phyloP scores from a whole-genome alignment of 2,113 vertebrate species.

The Meriones unguiculatus region DNA sequence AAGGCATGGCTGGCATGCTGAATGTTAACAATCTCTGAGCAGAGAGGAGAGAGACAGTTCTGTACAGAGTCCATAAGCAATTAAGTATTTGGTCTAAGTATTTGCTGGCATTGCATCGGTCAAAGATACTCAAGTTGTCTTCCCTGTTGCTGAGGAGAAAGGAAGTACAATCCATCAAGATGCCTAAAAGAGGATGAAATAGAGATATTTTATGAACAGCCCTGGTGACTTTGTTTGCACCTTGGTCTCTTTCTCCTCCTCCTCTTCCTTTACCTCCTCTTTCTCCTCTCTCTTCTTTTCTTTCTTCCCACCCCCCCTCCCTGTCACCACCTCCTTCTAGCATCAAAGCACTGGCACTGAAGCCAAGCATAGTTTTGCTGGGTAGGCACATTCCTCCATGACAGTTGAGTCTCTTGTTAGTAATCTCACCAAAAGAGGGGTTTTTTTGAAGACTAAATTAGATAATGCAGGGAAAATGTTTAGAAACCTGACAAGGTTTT shows the following conservation, averaged over 20 bases:
- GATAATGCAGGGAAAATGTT: neutral
- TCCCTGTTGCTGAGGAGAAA: neutral
- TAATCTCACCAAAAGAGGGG: neutral
- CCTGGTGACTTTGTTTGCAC: too few relatives aligned
- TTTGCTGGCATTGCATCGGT: neutral
- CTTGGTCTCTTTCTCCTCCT: too few relatives aligned
- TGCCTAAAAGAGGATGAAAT: neutral
- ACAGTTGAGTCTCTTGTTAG: neutral
- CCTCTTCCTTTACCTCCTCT: accelerated
- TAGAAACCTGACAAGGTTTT: neutral
- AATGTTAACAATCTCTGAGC: neutral
- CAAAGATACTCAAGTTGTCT: neutral
- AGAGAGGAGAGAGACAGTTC: neutral
- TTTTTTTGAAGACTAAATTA: neutral
- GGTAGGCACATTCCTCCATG: neutral
- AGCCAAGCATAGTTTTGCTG: neutral
- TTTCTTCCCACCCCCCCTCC: too few relatives aligned
- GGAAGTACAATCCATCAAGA: neutral
- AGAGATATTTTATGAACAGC: neutral
- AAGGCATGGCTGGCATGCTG: neutral
- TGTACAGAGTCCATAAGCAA: neutral
- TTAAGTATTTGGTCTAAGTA: neutral
- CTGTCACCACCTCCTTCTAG: too few relatives aligned
- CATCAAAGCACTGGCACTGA: neutral
- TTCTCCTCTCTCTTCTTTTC: neutral